phyloP scores from a whole-genome alignment of 1,140 invertebrate genomes.

The Ectropis grisescens region DNA sequence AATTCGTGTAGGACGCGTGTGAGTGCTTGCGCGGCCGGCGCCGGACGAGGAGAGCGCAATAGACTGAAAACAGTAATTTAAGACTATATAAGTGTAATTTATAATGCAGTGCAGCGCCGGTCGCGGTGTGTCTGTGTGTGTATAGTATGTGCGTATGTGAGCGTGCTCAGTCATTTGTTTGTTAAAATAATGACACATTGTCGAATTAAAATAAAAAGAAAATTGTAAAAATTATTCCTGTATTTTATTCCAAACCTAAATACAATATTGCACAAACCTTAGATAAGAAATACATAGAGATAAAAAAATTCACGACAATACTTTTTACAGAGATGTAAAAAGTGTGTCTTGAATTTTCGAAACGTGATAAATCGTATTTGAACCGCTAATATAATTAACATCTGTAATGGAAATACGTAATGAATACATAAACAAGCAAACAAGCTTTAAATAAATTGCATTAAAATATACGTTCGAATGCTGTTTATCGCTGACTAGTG shows the following conservation, averaged over 20 bases:
- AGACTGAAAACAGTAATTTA: constrained; percentile 66
- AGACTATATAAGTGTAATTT: constrained; percentile 69
- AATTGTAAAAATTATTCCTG: constrained; percentile 56
- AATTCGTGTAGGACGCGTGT: constrained; percentile 67
- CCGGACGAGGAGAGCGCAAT: constrained; percentile 68
- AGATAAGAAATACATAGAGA: too few species aligned
- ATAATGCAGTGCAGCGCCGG: constrained; percentile 68
- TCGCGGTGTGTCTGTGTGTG: constrained; percentile 68
- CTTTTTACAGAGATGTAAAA: too few species aligned
- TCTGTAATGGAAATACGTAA: too few species aligned
- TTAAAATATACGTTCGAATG: too few species aligned
- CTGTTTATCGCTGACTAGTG: too few species aligned
- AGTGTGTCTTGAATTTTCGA: too few species aligned
- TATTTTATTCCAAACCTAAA: constrained; percentile 39
- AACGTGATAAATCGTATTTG: too few species aligned
- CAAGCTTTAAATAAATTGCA: too few species aligned
- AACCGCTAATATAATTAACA: too few species aligned
- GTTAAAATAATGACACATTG: constrained; percentile 70
- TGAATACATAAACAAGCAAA: too few species aligned
- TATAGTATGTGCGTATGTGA: constrained; percentile 66
- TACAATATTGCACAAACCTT: too few species aligned
- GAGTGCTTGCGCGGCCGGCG: constrained; percentile 66
- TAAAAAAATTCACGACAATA: too few species aligned
- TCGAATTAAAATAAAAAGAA: constrained; percentile 69
- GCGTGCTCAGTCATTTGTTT: constrained; percentile 69